A percentile compares a stretch with the other conserved stretches of the same genome.
phyloP scores from a whole-genome alignment of 2,888 invertebrate genomes.

The Teinopalpus imperialis region DNA sequence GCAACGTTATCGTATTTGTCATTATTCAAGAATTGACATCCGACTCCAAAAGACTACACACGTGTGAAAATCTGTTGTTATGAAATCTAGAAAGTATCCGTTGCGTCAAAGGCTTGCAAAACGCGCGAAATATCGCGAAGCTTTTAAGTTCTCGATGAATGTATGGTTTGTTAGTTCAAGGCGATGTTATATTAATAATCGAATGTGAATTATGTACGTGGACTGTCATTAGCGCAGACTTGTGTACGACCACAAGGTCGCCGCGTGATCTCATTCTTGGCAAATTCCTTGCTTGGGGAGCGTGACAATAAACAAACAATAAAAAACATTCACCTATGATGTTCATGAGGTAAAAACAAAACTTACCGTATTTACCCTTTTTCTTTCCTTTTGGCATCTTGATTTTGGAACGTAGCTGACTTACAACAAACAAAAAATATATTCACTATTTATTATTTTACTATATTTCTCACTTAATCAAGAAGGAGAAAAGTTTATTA shows the following conservation, averaged over 20 bases:
- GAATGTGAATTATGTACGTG: slow-evolving; percentile 47
- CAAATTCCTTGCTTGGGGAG: slow-evolving; percentile 45
- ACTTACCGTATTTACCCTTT: slow-evolving; percentile 88
- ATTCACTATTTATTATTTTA: slow-evolving; percentile 75
- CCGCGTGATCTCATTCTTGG: slow-evolving; percentile 72
- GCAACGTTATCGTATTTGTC: not conserved
- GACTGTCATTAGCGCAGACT: slow-evolving; percentile 58
- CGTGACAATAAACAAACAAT: slow-evolving; percentile 14
- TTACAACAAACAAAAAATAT: slow-evolving; percentile 79
- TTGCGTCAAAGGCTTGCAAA: slow-evolving; percentile 32
- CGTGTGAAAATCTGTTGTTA: slow-evolving; percentile 33
- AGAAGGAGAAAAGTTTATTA: slow-evolving; percentile 89
- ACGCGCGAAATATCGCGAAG: slow-evolving; percentile 26
- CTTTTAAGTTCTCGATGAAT: slow-evolving; percentile 31
- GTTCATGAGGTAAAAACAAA: slow-evolving; percentile 7
- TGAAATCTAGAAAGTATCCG: slow-evolving; percentile 46
- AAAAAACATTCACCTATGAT: not conserved
- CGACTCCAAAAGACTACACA: slow-evolving; percentile 33
- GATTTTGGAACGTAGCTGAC: slow-evolving; percentile 52
- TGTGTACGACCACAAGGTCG: slow-evolving; percentile 68
- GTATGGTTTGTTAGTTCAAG: slow-evolving; percentile 43
- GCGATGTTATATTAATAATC: slow-evolving; percentile 37
- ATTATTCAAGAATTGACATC: slow-evolving; percentile 26
- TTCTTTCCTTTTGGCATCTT: slow-evolving; percentile 89
- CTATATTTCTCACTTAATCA: slow-evolving; percentile 84